These are phyloP conservation scores for Brenthis hecate DNA, from an alignment of 2,888 invertebrate species.

Conservation along the genomic window DNA sequence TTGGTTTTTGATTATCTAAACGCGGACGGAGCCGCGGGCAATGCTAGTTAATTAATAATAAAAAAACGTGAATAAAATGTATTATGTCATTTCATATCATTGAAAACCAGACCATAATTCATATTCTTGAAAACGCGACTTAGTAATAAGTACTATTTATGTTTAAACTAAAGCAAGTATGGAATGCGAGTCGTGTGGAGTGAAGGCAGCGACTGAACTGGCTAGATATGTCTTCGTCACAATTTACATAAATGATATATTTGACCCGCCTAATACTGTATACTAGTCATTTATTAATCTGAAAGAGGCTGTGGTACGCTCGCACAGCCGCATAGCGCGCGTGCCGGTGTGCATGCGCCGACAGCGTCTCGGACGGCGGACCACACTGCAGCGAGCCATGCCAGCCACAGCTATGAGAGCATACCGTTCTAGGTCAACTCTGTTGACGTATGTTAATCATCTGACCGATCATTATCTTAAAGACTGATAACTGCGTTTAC, in stretches of 20 bases:
- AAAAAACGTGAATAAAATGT: slow-evolving; percentile 9
- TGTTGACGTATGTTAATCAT: slow-evolving; percentile 72
- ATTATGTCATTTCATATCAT: slow-evolving; percentile 27
- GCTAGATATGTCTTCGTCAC: slow-evolving; percentile 82
- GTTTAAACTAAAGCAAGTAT: slow-evolving; percentile 62
- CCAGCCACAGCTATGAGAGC: slow-evolving; percentile 46
- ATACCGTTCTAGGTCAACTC: slow-evolving; percentile 59
- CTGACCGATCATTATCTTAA: slow-evolving; percentile 57
- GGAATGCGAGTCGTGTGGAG: slow-evolving; percentile 77
- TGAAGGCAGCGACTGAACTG: slow-evolving; percentile 66
- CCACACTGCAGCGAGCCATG: slow-evolving; percentile 64
- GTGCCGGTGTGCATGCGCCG: slow-evolving; percentile 68
- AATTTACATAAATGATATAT: slow-evolving; percentile 83
- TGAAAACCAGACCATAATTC: slow-evolving; percentile 28
- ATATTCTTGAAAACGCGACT: slow-evolving; percentile 48
- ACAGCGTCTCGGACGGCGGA: slow-evolving; percentile 63
- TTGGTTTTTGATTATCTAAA: too few relatives aligned
- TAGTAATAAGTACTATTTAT: slow-evolving; percentile 56
- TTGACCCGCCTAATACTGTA: slow-evolving; percentile 78
- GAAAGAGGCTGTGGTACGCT: slow-evolving; percentile 61
- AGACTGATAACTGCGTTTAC: slow-evolving; percentile 34
- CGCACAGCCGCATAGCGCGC: slow-evolving; percentile 73
- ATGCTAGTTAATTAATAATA: background rate
- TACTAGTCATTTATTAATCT: slow-evolving; percentile 77
- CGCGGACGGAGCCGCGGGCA: too few relatives aligned